These are phyloP conservation scores for Chymomyza procnemis DNA, from an alignment of 2,888 invertebrate species.

Conservation along the genomic window DNA sequence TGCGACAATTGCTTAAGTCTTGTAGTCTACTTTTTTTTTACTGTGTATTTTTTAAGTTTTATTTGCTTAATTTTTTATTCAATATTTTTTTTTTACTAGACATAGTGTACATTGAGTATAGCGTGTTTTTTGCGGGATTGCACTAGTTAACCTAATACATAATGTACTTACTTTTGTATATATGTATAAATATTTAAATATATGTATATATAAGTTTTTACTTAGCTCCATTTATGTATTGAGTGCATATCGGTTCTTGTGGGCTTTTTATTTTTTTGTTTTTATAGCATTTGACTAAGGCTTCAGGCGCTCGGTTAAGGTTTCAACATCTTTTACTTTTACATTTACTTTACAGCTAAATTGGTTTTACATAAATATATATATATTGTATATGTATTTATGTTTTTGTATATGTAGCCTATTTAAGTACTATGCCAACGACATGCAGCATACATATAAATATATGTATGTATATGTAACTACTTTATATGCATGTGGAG, in stretches of 20 bases:
- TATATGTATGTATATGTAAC: neutral
- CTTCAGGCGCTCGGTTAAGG: slow-evolving; percentile 3
- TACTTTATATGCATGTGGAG: slow-evolving; percentile 18
- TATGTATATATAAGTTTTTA: neutral
- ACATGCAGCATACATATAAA: neutral
- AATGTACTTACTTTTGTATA: neutral
- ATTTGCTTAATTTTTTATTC: slow-evolving; percentile 11
- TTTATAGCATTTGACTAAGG: neutral
- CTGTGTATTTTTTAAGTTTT: slow-evolving; percentile 22
- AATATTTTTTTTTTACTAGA: neutral
- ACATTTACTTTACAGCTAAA: neutral
- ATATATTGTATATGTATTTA: neutral
- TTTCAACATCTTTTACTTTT: neutral
- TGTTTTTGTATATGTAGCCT: neutral
- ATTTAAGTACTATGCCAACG: neutral
- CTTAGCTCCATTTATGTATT: neutral
- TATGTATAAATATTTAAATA: neutral
- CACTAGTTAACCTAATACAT: neutral
- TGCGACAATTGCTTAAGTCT: slow-evolving; percentile 78
- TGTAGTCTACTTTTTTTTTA: slow-evolving; percentile 71
- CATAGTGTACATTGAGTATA: neutral
- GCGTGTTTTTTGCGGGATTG: neutral
- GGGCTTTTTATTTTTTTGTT: neutral
- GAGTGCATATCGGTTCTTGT: neutral
- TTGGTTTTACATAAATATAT: slow-evolving; percentile 1